phyloP scores from a whole-genome alignment of 2,888 invertebrate species.

The Drosophila histrio region DNA sequence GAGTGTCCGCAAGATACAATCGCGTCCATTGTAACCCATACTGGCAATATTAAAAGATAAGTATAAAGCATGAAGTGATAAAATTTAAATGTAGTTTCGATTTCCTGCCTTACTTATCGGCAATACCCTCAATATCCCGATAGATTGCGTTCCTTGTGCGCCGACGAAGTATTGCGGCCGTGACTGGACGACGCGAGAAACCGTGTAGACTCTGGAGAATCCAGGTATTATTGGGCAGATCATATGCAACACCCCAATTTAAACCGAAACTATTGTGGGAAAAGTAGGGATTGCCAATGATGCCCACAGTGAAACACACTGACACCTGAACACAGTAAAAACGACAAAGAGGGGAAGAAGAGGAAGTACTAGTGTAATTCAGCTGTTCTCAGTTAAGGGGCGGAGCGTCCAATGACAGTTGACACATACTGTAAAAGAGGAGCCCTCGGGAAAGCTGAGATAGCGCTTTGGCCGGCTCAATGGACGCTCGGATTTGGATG shows the following conservation, averaged over 20 bases:
- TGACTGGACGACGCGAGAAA: slow-evolving; percentile 64
- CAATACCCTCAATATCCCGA: slow-evolving; percentile 84
- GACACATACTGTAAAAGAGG: slow-evolving; percentile 85
- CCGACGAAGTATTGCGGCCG: slow-evolving; percentile 85
- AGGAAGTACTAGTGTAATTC: slow-evolving; percentile 7
- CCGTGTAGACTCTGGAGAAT: slow-evolving; percentile 83
- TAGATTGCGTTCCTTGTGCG: slow-evolving; percentile 80
- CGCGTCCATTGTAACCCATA: slow-evolving; percentile 90
- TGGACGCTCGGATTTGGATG: slow-evolving; percentile 30
- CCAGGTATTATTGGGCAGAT: slow-evolving; percentile 86
- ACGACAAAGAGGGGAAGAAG: slow-evolving; percentile 1
- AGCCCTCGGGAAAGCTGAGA: slow-evolving; percentile 86
- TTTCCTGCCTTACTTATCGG: slow-evolving; percentile 86
- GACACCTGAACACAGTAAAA: slow-evolving; percentile 83
- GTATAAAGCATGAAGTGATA: neutral
- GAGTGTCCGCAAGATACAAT: slow-evolving; percentile 89
- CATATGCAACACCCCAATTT: slow-evolving; percentile 90
- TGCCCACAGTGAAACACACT: slow-evolving; percentile 87
- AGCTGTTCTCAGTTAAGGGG: neutral
- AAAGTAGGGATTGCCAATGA: slow-evolving; percentile 86
- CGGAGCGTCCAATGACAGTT: slow-evolving; percentile 3
- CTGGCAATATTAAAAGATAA: slow-evolving; percentile 83
- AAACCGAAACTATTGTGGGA: slow-evolving; percentile 87
- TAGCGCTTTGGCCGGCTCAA: slow-evolving; percentile 82
- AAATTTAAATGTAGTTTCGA: neutral